Base-by-base conservation (phyloP, 2,113 vertebrate genomes). In the Pedetes capensis region DNA sequence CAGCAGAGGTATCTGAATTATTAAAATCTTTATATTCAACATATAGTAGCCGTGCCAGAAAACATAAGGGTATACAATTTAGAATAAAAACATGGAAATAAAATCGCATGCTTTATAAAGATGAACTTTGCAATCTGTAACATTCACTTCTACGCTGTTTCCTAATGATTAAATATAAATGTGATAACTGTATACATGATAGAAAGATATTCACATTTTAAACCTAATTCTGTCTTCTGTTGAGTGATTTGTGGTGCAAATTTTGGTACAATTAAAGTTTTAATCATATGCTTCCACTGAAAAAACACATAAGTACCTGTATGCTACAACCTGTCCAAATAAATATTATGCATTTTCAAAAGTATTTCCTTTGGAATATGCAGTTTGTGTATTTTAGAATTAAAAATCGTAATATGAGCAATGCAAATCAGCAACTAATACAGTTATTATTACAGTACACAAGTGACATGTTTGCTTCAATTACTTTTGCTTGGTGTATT, bases 401-500 rank as follows among this genome's bases (percentile, higher is more conserved):
- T 89, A 76, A 87, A 82, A 72, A 22, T 29, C 39, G 13, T 96
- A 32, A 78, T 81, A 87, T 32, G 23, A 93, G 25, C 25, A 75
- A 86, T 34, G 80, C 44, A 94, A 16, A 95, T 51, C 42, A 94
- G 66, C 64, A 98, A 80, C 44, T 61, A 63, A 83, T 91, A 49
- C 2, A 83, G 51, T 89, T 55, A 63, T 66, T n/a, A n/a, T n/a
- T n/a, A n/a, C 49, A 25, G 59, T 23, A 91, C 22, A 82, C 32
- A 89, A 64, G 51, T 74, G 2, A 91, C 64, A 97, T 95, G 94
- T 96, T 83, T 94, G 83, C 64, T 94, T 83, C 63, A 95, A 49
- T 75, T 93, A 68, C 7, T 93, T 78, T 84, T 64, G 34, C 74
- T 91, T 80, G n/a, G n/a, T n/a, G n/a, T n/a, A n/a, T n/a, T n/a